These are phyloP conservation scores for Aegithalos caudatus DNA, from an alignment of 2,113 vertebrate species.

Conservation along the genomic window DNA sequence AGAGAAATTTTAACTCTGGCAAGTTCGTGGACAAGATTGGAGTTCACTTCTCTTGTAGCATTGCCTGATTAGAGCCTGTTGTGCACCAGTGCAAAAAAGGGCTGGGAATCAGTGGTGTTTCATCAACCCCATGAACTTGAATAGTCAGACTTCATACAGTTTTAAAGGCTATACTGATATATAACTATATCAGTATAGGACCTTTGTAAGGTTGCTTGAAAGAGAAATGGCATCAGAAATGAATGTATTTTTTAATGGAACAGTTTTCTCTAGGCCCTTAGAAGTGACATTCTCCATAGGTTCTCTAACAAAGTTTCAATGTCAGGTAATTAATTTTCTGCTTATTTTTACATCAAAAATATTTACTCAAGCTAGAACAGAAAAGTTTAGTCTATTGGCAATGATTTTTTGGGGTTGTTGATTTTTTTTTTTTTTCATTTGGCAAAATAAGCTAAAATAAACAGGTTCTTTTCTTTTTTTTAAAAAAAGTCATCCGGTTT, in stretches of 20 bases:
- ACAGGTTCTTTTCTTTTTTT: not conserved
- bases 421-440: constrained; percentile 23
- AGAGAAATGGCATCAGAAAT: not conserved
- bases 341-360: constrained; percentile 22
- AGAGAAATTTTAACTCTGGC: not conserved
- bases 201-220: not conserved
- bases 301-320: not conserved
- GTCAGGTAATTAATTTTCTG: not conserved
- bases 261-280: not conserved
- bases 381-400: constrained; percentile 7
- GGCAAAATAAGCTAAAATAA: constrained; percentile 34
- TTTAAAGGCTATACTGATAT: not conserved
- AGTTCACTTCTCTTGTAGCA: not conserved
- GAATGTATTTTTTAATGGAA: not conserved
- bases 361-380: not conserved
- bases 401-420: not conserved
- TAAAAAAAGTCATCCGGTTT: not conserved
- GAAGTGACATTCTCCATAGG: not conserved
- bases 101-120: not conserved
- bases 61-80: not conserved
- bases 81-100: not conserved
- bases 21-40: not conserved
- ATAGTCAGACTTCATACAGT: not conserved
- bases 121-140: not conserved
- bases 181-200: not conserved